Evolutionary conservation across 2,888 invertebrate genomes (phyloP), one percentile per base, ranked within the genome.

Genomic region (Luperina nickerlii): DNA sequence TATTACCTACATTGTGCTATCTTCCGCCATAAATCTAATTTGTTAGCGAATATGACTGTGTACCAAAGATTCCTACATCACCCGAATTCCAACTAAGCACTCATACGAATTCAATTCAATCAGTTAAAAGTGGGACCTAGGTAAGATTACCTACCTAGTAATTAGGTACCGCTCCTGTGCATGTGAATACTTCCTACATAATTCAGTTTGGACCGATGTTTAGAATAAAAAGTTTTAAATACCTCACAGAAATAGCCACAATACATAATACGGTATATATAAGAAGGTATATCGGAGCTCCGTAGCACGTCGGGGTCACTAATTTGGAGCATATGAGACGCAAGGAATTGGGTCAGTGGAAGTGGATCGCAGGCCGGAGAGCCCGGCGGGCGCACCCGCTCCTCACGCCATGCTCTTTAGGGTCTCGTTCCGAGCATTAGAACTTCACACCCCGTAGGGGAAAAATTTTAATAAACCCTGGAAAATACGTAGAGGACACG

Each of bases 291-390:
- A 78, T 71, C 18, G 38, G 68, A 79, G 76, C 27, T 51, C 62
- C 68, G 57, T 62, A 57, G 20, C 63, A 72, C 74, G 76, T 67
- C 79, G 74, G 78, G 86, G 87, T 89, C 89, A 87, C 84, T 85
- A 85, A 91, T 90, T 88, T 84, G 71, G 87, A 80, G 83, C 88
- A 88, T 82, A 86, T 81, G 86, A 88, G 86, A 82, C 65, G 74
- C 51, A 70, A 60, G 69, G 84, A 92, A 91, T 87, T 91, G 74
- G 92, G 92, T 92, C 92, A 91, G 54, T 86, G 84, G 85, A 89
- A 89, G 85, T 88, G 81, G 89, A 84, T 83, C 86, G 85, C 74
- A 83, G 71, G 80, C 83, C 72, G 80, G 77, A 54, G 76, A 78
- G 67, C 78, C 79, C 66, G 69, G 48, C 74, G 54, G 57, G 68